Evolutionary conservation across 2,113 vertebrate genomes (phyloP).

Genomic region (Trachemys scripta): DNA sequence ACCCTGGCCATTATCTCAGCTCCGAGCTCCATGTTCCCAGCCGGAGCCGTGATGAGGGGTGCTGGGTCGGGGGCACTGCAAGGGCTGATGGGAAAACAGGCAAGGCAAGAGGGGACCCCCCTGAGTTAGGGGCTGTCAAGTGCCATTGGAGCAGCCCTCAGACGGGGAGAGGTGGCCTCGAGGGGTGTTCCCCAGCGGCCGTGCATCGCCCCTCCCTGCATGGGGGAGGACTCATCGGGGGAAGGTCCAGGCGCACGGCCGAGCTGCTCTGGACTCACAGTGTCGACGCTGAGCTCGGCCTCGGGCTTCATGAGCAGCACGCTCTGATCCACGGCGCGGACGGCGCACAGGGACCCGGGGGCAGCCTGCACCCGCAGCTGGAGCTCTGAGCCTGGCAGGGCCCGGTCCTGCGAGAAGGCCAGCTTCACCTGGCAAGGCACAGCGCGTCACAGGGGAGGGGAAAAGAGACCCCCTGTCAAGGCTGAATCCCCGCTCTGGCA

Average conservation of each 20-base stretch:
- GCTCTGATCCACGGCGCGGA: slow-evolving; percentile 85
- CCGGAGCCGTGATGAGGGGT: neutral
- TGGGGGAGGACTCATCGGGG: neutral
- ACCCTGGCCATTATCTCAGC: neutral
- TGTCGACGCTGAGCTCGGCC: slow-evolving; percentile 68
- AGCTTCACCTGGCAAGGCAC: slow-evolving; percentile 69
- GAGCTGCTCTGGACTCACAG: neutral
- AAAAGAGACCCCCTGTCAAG: neutral
- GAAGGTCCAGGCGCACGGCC: too few species aligned
- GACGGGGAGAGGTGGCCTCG: neutral
- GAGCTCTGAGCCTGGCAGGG: slow-evolving; percentile 81
- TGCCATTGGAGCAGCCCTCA: neutral
- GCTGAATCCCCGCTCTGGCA: too few species aligned
- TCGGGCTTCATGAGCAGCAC: slow-evolving; percentile 82
- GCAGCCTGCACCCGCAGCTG: slow-evolving; percentile 77
- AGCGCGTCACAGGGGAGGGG: neutral
- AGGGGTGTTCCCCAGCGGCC: neutral
- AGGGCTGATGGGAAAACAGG: neutral
- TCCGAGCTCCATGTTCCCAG: neutral
- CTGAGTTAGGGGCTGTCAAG: neutral
- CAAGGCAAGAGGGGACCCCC: neutral
- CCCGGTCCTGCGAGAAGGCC: slow-evolving; percentile 77
- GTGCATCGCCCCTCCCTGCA: neutral
- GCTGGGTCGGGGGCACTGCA: fast-evolving
- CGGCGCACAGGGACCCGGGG: slow-evolving; percentile 83